Evolutionary conservation across 1,140 invertebrate genomes (phyloP).

Genomic region (Pseudomyrmex concolor): DNA sequence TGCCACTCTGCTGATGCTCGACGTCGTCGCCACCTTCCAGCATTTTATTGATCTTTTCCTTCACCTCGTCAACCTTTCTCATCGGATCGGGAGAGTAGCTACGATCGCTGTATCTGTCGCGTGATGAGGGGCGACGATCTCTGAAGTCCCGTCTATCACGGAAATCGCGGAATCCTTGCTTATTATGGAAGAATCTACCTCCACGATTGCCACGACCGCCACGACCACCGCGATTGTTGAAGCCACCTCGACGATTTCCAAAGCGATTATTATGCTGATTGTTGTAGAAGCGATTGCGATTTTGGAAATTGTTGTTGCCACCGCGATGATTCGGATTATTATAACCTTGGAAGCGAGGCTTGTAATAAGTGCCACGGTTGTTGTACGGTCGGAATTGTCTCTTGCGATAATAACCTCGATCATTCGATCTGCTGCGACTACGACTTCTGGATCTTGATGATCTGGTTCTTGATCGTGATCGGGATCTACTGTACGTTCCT

Average conservation of each 20-base stretch:
- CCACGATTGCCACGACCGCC: conserved; percentile 85
- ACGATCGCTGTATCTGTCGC: conserved; percentile 85
- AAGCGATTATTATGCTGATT: conserved; percentile 81
- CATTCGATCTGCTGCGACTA: conserved; percentile 87
- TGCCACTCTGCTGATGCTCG: conserved; percentile 64
- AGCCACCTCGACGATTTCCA: conserved; percentile 78
- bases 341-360: conserved; percentile 88
- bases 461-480: conserved; percentile 87
- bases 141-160: conserved; percentile 86
- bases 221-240: conserved; percentile 78
- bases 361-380: conserved; percentile 91
- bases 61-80: conserved; percentile 87
- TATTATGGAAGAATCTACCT: conserved; percentile 86
- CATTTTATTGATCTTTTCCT: conserved; percentile 88
- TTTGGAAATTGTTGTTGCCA: conserved; percentile 81
- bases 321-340: conserved; percentile 84
- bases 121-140: conserved; percentile 77
- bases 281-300: conserved; percentile 83
- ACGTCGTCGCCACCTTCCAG: conserved; percentile 84
- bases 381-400: conserved; percentile 86
- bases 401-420: conserved; percentile 85
- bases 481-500: conserved; percentile 82
- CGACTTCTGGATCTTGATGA: conserved; percentile 85
- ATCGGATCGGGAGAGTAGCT: conserved; percentile 87
- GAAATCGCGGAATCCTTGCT: conserved; percentile 88